Evolutionary conservation across 2,888 invertebrate genomes (phyloP), one percentile per base, ranked within the genome.

Genomic region (Therioaphis trifolii): DNA sequence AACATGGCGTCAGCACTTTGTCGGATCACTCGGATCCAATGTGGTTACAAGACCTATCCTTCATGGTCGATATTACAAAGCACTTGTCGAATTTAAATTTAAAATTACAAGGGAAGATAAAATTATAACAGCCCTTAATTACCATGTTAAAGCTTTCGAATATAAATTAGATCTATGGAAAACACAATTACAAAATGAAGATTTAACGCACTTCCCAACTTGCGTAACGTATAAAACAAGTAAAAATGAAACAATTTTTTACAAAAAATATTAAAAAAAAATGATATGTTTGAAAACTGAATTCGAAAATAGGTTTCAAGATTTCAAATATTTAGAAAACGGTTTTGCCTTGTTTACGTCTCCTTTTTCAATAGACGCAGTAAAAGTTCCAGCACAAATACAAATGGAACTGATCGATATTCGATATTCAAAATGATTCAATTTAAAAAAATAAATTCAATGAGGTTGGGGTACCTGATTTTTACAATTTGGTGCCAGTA

Each of bases 271-370:
- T 29, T n/a, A n/a, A n/a, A n/a, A n/a, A n/a, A n/a, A n/a, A n/a
- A n/a, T 63, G 29, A 29, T 63, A 29, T 63, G 29, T 63, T 63
- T 63, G 29, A 5, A 29, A 3, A 29, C 15, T 43, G 43, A 43
- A 43, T 61, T 61, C 24, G 61, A 61, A 61, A 61, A 61, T 27
- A 27, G 14, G 3, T 27, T 61, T 61, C 61, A 11, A 61, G 61
- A 61, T 61, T 61, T 61, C 14, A 61, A 27, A 61, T 61, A 61
- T 61, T 61, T 27, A 61, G 61, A 61, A 61, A 61, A 61, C 27
- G 27, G 27, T 61, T 61, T 61, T 15, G 11, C 61, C 27, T 61
- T 27, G 61, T 29, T 58, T 4, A 27, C 27, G 4, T 61, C 11
- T 58, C 58, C 21, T 58, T 24, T 58, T 58, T 58, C 24, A 24